Base-by-base conservation (phyloP, 2,888 invertebrate species). In the Drosophila sordidula region DNA sequence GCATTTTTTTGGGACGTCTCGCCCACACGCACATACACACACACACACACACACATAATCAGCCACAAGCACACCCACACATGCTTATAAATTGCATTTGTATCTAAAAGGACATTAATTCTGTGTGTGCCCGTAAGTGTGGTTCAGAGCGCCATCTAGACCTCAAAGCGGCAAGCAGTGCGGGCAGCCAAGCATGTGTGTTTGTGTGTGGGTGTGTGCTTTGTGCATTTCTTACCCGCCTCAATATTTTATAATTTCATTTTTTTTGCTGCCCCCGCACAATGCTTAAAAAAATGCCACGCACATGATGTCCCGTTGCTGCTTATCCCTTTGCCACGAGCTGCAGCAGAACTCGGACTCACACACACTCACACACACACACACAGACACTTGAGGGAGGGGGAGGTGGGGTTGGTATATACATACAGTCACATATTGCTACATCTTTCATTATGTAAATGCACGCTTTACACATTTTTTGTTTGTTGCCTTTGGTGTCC, bases 381-480 rank as follows among this genome's bases (percentile, higher is more conserved):
- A 6, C 61, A 66, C 66, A 77, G 47, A 3, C 18, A 18, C 2
- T 4, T 1, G 16, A 8, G 18, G 4, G 25, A 36, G 38, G 9
- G 16, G 1, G 12, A 22, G 39, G n/a, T 11, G 11, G 32, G 32
- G 32, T 3, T 32, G 32, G 12, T 2, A 25, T 12, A 12, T 22
- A 44, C 22, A 44, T 42, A 70, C 61, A 62, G 74, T 66, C 79
- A 74, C 71, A 80, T 75, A 78, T 72, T 70, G 86, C 86, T 77
- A 90, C 87, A 90, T 90, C 89, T 89, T 90, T 90, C 90, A 90
- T 90, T 90, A 90, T 90, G 90, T 90, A 90, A 90, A 90, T 90
- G 90, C 89, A 90, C 83, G 89, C 84, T 90, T 90, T 85, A 89
- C 78, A 89, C 74, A 75, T 41, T 70, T 73, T 76, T 56, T 70